Base-by-base conservation (phyloP, 2,888 invertebrate genomes). In the Dasypogon diadema region DNA sequence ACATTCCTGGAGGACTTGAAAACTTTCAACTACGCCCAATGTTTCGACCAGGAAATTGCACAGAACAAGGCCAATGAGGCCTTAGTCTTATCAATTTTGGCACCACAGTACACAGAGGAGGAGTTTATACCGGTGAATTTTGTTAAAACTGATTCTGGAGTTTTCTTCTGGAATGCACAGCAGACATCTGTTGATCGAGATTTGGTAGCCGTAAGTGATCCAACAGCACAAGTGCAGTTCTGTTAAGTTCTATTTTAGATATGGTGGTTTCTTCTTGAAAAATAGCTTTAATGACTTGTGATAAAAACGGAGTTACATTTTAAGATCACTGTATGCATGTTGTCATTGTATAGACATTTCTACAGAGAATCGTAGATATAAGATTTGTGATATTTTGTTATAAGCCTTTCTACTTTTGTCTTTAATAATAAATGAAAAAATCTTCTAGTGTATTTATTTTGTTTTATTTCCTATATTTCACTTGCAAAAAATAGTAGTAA, bases 11-110 rank as follows among this genome's bases (percentile, higher is more conserved):
- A 48, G 8, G 26, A 5, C 14, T 1, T 4, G 10, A 14, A 24
- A 1, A 30, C 3, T 12, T 26, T 48, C 1, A 24, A 3, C 10
- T 42, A 42, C 4, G 16, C 42, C 1, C 24, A 37, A 21, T 42
- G 18, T 21, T 48, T 56, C 5, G 24, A 73, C 14, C 74, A 77
- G 12, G 85, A 85, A 79, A 84, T 85, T 75, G 84, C 82, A 16
- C 83, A 85, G 78, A 85, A 85, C 70, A 81, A 82, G 80, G 85
- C 85, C 75, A 85, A 85, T 77, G 85, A 85, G 79, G 81, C 83
- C 55, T 75, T 81, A 21, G 70, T 26, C 14, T 51, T 21, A 24
- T 63, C 63, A 10, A 37, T 63, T 42, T 18, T 37, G n/a, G n/a
- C 72, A 6, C 16, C 22, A 5, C 26, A 51, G 12, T 18, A n/a